Conservation (phyloP, 1,140 invertebrate species). For the Whitmania pigra region DNA sequence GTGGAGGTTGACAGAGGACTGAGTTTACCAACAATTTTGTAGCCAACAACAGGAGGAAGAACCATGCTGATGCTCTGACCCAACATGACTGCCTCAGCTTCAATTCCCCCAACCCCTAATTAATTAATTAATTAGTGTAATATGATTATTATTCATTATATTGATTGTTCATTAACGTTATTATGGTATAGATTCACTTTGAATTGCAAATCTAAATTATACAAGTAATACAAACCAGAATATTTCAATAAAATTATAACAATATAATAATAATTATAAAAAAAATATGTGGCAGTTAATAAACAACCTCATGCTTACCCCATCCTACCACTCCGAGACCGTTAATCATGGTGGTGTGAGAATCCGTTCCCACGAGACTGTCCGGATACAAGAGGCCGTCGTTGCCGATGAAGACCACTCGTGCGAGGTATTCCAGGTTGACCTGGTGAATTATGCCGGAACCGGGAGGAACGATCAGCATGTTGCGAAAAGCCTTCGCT, state of each 20-base stretch:
- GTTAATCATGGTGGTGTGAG: slow-evolving; percentile 98
- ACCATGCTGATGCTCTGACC: slow-evolving; percentile 94
- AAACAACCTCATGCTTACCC: slow-evolving; percentile 39
- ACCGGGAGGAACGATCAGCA: slow-evolving; percentile 92
- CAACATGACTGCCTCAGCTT: slow-evolving; percentile 56
- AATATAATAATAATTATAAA: too few species aligned
- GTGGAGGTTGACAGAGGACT: slow-evolving; percentile 81
- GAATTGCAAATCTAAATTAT: too few species aligned
- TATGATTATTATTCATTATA: too few species aligned
- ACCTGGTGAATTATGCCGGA: slow-evolving; percentile 97
- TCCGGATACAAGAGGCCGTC: slow-evolving; percentile 68
- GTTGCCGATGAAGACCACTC: slow-evolving; percentile 74
- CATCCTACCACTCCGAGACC: slow-evolving; percentile 61
- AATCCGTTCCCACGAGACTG: slow-evolving; percentile 94
- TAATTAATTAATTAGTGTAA: not conserved
- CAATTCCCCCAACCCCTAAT: slow-evolving; percentile 50
- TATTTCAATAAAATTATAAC: too few species aligned
- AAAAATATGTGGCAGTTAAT: too few species aligned
- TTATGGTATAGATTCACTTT: too few species aligned
- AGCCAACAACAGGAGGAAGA: slow-evolving; percentile 86
- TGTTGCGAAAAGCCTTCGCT: slow-evolving; percentile 82
- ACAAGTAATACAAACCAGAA: too few species aligned
- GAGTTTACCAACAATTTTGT: slow-evolving; percentile 68
- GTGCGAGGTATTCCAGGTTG: slow-evolving; percentile 84
- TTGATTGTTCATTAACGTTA: too few species aligned